Conservation (phyloP, 1,140 invertebrate species). For the Pogonomyrmex californicus region DNA sequence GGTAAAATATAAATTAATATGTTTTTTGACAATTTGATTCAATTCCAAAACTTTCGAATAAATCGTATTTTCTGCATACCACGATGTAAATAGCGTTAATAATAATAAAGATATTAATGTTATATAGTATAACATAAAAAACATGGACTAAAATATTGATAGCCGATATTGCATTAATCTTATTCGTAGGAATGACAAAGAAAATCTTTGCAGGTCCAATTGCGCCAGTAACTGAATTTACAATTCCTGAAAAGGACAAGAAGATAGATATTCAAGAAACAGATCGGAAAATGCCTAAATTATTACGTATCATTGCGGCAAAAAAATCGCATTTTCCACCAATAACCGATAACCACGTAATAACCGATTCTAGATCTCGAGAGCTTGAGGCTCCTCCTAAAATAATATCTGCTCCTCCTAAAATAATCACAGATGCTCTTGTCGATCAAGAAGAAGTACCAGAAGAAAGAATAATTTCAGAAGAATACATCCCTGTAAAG, state of each 20-base stretch:
- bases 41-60: constrained; percentile 3
- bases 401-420: background rate
- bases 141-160: background rate
- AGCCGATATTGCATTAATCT: background rate
- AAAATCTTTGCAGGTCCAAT: background rate
- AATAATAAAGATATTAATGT: background rate
- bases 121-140: background rate
- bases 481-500: background rate
- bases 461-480: background rate
- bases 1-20: constrained; percentile 33
- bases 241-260: background rate
- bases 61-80: background rate
- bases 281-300: constrained; percentile 15
- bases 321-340: background rate
- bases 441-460: background rate
- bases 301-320: background rate
- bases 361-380: background rate
- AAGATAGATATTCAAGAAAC: background rate
- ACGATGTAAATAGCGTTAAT: background rate
- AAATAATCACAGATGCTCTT: background rate
- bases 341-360: too few relatives aligned
- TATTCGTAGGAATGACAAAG: background rate
- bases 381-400: background rate
- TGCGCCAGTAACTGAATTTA: background rate
- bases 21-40: background rate